A percentile compares a stretch with the other conserved stretches of the same genome.
Evolutionary conservation across 2,888 invertebrate genomes (phyloP).

Genomic region (Nomada fabriciana): DNA sequence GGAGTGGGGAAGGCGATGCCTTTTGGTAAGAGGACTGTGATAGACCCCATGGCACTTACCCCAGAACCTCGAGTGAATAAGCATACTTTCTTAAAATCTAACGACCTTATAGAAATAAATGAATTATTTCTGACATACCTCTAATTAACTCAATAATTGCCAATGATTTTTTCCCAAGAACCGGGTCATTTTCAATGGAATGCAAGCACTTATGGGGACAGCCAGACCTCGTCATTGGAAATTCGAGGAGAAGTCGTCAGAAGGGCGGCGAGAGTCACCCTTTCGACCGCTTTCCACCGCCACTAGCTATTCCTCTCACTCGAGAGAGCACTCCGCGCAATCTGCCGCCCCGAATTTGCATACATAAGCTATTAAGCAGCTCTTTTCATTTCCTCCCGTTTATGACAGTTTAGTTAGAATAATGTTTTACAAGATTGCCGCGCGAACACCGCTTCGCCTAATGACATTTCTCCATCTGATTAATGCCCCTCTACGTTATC

Average conservation of each 20-base stretch:
- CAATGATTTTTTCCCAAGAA: background rate
- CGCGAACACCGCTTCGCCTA: constrained; percentile 78
- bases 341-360: constrained; percentile 83
- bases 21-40: no score
- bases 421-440: constrained; percentile 83
- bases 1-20: no score
- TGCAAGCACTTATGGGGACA: background rate
- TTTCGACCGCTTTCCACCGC: constrained; percentile 67
- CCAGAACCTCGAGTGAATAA: no score
- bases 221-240: constrained; percentile 38
- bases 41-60: no score
- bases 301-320: constrained; percentile 68
- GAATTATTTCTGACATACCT: no score
- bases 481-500: constrained; percentile 78
- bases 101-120: no score
- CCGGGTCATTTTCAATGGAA: background rate
- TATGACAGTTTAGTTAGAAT: constrained; percentile 85
- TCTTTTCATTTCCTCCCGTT: constrained; percentile 85
- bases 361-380: constrained; percentile 85
- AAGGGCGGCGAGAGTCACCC: constrained; percentile 66
- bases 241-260: constrained; percentile 31
- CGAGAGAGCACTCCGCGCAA: constrained; percentile 81
- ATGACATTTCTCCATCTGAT: constrained; percentile 76
- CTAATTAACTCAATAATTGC: background rate
- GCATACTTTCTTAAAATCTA: no score